A percentile compares a stretch with the other conserved stretches of the same genome.
Evolutionary conservation across 2,113 vertebrate species (phyloP).

Genomic region (Chaenocephalus aceratus): DNA sequence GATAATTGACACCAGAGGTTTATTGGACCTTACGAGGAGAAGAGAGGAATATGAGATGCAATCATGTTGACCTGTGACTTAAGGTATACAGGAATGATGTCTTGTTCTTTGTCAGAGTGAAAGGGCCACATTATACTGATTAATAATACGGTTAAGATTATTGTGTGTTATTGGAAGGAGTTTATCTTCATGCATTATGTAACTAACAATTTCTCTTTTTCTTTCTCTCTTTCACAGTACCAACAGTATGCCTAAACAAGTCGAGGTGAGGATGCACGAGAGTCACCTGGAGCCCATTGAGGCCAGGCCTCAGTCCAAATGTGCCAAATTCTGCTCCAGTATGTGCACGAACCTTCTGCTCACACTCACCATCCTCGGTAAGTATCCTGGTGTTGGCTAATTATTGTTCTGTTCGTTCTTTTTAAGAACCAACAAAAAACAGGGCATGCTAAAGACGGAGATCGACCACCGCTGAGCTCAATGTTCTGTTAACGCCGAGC

Average conservation of each 20-base stretch:
- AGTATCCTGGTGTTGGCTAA: conserved; percentile 35
- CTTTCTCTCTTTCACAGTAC: conserved; percentile 81
- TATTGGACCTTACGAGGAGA: too few species aligned
- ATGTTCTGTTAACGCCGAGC: conserved; percentile 23
- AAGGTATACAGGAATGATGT: not conserved
- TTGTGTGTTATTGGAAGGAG: not conserved
- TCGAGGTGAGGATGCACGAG: conserved; percentile 97
- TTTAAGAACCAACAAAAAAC: not conserved
- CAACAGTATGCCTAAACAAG: conserved; percentile 98
- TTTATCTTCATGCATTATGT: not conserved
- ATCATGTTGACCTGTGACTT: too few species aligned
- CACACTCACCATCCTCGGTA: conserved; percentile 94
- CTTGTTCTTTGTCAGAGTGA: not conserved
- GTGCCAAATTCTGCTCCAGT: conserved; percentile 88
- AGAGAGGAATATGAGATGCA: too few species aligned
- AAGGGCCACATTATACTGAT: not conserved
- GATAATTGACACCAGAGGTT: too few species aligned
- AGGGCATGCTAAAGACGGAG: not conserved
- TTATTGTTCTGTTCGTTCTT: not conserved
- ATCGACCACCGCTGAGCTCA: conserved; percentile 14
- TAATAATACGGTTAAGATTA: not conserved
- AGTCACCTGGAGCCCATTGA: conserved; percentile 92
- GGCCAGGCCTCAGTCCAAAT: conserved; percentile 85
- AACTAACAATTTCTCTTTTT: not conserved
- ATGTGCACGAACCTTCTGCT: conserved; percentile 94